These are phyloP conservation scores for Eptesicus fuscus DNA, from an alignment of 2,113 vertebrate species.

Conservation along the genomic window DNA sequence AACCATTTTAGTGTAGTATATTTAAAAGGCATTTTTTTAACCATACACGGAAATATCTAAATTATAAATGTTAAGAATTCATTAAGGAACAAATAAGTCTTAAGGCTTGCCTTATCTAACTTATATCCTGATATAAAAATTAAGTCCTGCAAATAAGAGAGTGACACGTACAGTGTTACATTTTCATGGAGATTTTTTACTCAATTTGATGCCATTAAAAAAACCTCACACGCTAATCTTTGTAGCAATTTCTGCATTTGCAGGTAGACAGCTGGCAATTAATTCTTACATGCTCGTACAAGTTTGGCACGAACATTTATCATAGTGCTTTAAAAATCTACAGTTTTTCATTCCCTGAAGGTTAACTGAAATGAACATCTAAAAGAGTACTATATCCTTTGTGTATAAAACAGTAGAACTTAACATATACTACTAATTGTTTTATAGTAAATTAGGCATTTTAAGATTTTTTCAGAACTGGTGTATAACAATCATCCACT, in stretches of 20 bases:
- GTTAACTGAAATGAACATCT: constrained; percentile 66
- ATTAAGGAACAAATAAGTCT: constrained; percentile 37
- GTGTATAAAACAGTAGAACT: constrained; percentile 62
- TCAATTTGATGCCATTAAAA: constrained; percentile 57
- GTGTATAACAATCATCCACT: constrained; percentile 29
- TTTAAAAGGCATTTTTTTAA: not conserved
- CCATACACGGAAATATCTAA: not conserved
- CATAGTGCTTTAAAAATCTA: constrained; percentile 57
- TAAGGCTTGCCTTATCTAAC: not conserved
- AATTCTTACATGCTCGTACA: constrained; percentile 75
- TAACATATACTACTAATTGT: constrained; percentile 46
- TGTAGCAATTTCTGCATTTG: constrained; percentile 74
- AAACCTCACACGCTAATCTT: constrained; percentile 50
- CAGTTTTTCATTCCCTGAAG: constrained; percentile 68
- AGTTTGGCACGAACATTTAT: constrained; percentile 69
- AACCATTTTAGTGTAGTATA: not conserved
- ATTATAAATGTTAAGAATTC: not conserved
- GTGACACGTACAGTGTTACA: constrained; percentile 56
- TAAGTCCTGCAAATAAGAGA: constrained; percentile 32
- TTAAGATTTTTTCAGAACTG: not conserved
- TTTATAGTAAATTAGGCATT: constrained; percentile 32
- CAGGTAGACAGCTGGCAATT: constrained; percentile 72
- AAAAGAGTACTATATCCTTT: constrained; percentile 45
- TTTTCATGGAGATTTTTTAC: constrained; percentile 69
- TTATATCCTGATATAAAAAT: constrained; percentile 30